phyloP scores from a whole-genome alignment of 2,888 invertebrate genomes.

The Steinernema carpocapsae region DNA sequence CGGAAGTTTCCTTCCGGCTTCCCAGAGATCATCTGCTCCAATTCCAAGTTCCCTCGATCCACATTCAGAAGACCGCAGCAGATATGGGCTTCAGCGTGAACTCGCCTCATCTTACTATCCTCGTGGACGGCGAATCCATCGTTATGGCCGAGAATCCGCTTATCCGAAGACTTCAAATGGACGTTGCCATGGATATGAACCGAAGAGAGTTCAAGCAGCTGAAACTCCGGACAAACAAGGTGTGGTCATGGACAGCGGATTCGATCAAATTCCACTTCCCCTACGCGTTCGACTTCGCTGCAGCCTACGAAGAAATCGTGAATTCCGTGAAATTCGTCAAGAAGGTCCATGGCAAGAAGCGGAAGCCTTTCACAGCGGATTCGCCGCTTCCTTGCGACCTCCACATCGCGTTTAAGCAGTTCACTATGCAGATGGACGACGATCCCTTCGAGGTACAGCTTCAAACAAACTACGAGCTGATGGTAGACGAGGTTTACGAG shows the following conservation, averaged over 20 bases:
- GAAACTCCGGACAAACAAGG: conserved; percentile 64
- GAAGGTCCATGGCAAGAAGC: conserved; percentile 74
- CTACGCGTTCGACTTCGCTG: conserved; percentile 54
- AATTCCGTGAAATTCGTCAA: conserved; percentile 92
- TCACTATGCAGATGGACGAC: conserved; percentile 89
- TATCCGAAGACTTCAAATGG: conserved; percentile 35
- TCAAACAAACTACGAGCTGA: conserved; percentile 89
- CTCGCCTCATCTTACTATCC: conserved; percentile 52
- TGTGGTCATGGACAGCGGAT: conserved; percentile 69
- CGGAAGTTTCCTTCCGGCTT: conserved; percentile 50
- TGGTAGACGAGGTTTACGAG: conserved; percentile 93
- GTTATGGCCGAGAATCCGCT: conserved; percentile 44
- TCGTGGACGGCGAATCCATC: conserved; percentile 51
- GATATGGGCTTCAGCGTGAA: conserved; percentile 37
- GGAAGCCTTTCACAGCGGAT: conserved; percentile 76
- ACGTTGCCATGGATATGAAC: conserved; percentile 48
- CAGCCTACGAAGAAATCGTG: conserved; percentile 58
- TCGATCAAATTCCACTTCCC: conserved; percentile 70
- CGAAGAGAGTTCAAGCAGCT: conserved; percentile 50
- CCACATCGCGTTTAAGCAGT: conserved; percentile 82
- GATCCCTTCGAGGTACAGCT: conserved; percentile 88
- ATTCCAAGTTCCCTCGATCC: conserved; percentile 51
- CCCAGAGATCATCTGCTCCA: conserved; percentile 52
- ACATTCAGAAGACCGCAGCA: conserved; percentile 38
- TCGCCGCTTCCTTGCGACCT: conserved; percentile 85